Evolutionary conservation across 2,113 vertebrate genomes (phyloP).

Genomic region (Corythornis cristatus): DNA sequence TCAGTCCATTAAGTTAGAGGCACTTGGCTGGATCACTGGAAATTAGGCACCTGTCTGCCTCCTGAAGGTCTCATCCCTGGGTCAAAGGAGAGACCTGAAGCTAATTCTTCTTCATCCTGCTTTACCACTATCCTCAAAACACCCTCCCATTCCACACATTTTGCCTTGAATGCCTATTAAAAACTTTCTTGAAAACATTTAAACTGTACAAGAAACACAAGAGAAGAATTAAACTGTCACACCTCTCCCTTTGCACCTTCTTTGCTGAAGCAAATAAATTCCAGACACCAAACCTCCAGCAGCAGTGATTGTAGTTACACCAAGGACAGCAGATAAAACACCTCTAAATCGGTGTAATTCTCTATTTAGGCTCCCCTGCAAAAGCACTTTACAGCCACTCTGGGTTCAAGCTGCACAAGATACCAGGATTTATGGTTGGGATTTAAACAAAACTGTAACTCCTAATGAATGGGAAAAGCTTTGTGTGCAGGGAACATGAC

Average conservation of each 20-base stretch:
- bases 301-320: neutral
- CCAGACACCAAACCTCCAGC: constrained; percentile 37
- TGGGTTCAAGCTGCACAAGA: neutral
- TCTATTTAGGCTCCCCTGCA: constrained; percentile 30
- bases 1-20: neutral
- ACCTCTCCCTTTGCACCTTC: constrained; percentile 47
- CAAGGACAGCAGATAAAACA: constrained; percentile 57
- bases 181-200: constrained; percentile 14
- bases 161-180: neutral
- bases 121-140: neutral
- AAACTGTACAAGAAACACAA: neutral
- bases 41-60: neutral
- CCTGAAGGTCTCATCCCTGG: neutral
- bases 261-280: constrained; percentile 55
- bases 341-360: constrained; percentile 45
- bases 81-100: neutral
- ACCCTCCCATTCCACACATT: neutral
- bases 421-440: neutral
- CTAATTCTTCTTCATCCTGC: neutral
- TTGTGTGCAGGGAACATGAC: neutral
- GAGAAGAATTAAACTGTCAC: constrained; percentile 66
- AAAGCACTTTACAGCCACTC: constrained; percentile 42
- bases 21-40: neutral
- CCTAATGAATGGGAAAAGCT: constrained; percentile 4
- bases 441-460: constrained; percentile 28